Evolutionary conservation across 2,797 vertebrate species (phyloP).

Genomic region (Danio kyathit): DNA sequence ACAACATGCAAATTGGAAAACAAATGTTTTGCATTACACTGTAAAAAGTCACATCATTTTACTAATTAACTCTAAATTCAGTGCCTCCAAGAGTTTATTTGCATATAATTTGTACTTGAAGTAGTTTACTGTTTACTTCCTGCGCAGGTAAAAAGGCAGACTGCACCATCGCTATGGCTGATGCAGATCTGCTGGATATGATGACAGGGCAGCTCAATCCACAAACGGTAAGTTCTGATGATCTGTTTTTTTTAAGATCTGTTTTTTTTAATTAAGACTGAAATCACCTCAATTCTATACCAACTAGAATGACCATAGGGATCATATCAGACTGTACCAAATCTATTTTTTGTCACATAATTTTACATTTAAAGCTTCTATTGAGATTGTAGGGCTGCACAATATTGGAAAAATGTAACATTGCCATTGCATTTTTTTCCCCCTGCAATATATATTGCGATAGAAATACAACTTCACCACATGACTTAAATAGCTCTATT

Average conservation of each 20-base stretch:
- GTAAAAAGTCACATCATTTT: not conserved
- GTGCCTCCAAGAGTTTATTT: not conserved
- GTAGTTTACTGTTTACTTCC: not conserved
- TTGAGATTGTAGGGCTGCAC: too few species aligned
- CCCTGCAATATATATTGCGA: too few species aligned
- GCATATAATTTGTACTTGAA: not conserved
- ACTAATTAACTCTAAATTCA: not conserved
- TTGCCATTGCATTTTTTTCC: too few species aligned
- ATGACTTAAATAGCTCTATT: too few species aligned
- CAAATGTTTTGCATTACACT: not conserved
- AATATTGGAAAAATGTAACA: too few species aligned
- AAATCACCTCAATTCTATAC: not conserved
- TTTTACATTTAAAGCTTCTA: too few species aligned
- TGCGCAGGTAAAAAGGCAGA: conserved; percentile 87
- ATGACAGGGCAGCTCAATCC: conserved; percentile 95
- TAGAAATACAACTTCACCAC: too few species aligned
- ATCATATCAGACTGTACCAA: too few species aligned
- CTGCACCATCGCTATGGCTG: conserved; percentile 89
- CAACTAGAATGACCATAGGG: too few species aligned
- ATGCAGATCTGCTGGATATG: conserved; percentile 86
- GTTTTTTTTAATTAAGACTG: not conserved
- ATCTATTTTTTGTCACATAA: too few species aligned
- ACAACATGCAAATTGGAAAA: too few species aligned
- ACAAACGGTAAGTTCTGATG: conserved; percentile 82
- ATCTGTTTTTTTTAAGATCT: not conserved